Base-by-base conservation (phyloP, 2,113 vertebrate species). In the Lampris megalopsis region DNA sequence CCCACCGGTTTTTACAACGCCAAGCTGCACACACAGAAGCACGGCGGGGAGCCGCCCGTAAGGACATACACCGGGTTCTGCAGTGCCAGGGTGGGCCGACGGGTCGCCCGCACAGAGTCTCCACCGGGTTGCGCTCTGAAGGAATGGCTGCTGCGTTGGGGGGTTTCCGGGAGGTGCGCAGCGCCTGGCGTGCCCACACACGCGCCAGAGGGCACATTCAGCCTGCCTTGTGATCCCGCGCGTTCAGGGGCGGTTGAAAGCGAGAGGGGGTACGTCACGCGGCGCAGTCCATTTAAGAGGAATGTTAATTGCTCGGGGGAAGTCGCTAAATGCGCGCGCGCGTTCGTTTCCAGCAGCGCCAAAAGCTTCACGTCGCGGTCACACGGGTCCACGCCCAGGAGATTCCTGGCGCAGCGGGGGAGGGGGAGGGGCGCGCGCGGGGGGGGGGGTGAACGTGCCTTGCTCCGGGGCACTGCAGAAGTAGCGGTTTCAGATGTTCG, bases 11-110 rank as follows among this genome's bases (percentile, higher is more conserved):
- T 83, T 92, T 84, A 86, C 88, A 68, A 88, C 65, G 86, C 82
- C 86, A 85, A 76, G 76, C 68, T 86, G 77, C 80, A 69, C 86
- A 83, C 87, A 78, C 73, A 24, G 24, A 82, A 86, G 73, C 86
- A 69, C 87, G 85, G 88, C 37, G 5, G 90, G 90, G 72, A 75
- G 77, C 74, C 68, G 70, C 42, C 62, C 79, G 71, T 83, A 89
- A 56, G 69, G 84, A 89, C 79, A 77, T 73, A 88, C 75, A 88
- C 75, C 62, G 79, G 49, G 8, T 57, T 62, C 61, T 79, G 88
- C 73, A 71, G 79, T 68, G 71, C 63, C 86, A 83, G 86, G 87
- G 90, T 92, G 88, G 87, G 90, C 88, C 53, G 41, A 24, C 24
- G 81, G 82, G 74, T 53, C 65, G 78, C 71, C 73, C 77, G 77